phyloP scores from a whole-genome alignment of 2,888 invertebrate species.

The Zeuzera pyrina region DNA sequence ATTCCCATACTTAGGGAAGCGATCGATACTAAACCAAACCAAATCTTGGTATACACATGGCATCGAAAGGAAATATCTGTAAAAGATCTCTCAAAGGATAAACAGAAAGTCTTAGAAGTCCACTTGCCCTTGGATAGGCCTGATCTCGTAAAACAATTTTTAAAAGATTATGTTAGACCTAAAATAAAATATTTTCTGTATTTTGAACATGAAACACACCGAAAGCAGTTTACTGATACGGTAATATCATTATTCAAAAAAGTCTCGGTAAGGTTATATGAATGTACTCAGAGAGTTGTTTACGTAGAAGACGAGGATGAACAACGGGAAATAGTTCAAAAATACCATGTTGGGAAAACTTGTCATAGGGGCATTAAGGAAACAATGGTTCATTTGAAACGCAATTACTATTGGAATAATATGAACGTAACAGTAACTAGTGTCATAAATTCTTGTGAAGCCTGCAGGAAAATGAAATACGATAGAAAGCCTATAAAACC shows the following conservation, averaged over 20 bases:
- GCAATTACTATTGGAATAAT: constrained; percentile 17
- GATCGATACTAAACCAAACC: constrained; percentile 3
- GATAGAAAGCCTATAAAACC: not conserved
- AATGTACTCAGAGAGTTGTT: constrained; percentile 19
- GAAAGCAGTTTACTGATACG: constrained; percentile 9
- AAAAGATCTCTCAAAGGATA: not conserved
- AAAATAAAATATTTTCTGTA: constrained; percentile 14
- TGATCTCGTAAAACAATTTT: constrained; percentile 11
- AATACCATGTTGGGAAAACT: constrained; percentile 18
- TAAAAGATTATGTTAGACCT: constrained; percentile 10
- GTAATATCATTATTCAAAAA: constrained; percentile 15
- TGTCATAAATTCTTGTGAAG: constrained; percentile 9
- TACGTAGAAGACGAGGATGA: constrained; percentile 11
- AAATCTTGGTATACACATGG: constrained; percentile 1
- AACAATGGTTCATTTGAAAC: constrained; percentile 12
- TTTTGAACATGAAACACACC: constrained; percentile 12
- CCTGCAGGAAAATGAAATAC: constrained; percentile 8
- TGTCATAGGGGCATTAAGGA: constrained; percentile 20
- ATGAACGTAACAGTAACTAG: constrained; percentile 15
- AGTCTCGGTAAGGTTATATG: constrained; percentile 3
- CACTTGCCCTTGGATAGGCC: not conserved
- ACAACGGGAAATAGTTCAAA: constrained; percentile 10
- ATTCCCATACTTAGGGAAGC: constrained; percentile 3
- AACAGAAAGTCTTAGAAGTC: not conserved
- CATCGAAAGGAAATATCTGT: not conserved